phyloP scores from a whole-genome alignment of 2,797 vertebrate genomes.

The Eutrigla gurnardus region DNA sequence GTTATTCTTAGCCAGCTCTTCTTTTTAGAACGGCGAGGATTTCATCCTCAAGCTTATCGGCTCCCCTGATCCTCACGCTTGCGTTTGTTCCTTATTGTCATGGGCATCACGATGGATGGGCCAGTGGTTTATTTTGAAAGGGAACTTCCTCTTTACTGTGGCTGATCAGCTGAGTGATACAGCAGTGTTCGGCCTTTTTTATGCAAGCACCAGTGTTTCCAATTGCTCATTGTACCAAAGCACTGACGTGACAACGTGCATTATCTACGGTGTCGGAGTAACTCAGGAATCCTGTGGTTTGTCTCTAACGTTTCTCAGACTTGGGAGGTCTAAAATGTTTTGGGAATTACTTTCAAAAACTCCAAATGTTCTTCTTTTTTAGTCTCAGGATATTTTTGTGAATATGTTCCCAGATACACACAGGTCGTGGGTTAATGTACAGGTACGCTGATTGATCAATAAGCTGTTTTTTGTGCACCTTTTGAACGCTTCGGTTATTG shows the following conservation, averaged over 20 bases:
- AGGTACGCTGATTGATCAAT: not conserved
- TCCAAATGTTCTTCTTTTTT: not conserved
- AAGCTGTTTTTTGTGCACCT: not conserved
- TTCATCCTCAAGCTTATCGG: constrained; percentile 26
- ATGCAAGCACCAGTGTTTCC: constrained; percentile 23
- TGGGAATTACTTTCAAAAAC: not conserved
- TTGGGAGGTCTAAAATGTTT: not conserved
- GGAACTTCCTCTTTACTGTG: constrained; percentile 39
- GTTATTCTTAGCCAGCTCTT: constrained; percentile 32
- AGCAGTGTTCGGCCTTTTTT: constrained; percentile 24
- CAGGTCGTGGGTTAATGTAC: too few species aligned
- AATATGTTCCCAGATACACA: not conserved
- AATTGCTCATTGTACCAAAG: too few species aligned
- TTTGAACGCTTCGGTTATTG: not conserved
- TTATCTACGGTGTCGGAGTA: too few species aligned
- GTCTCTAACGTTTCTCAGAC: not conserved
- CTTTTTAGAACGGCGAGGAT: constrained; percentile 6
- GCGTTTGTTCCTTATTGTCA: constrained; percentile 23
- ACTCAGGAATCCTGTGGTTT: not conserved
- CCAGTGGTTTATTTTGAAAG: constrained; percentile 52
- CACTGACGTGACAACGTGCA: not conserved
- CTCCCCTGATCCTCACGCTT: constrained; percentile 10
- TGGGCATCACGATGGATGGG: constrained; percentile 33
- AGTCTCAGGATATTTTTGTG: not conserved
- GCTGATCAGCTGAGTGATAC: constrained; percentile 21